Evolutionary conservation across 2,113 vertebrate genomes (phyloP).

Genomic region (Empidonax alnorum): DNA sequence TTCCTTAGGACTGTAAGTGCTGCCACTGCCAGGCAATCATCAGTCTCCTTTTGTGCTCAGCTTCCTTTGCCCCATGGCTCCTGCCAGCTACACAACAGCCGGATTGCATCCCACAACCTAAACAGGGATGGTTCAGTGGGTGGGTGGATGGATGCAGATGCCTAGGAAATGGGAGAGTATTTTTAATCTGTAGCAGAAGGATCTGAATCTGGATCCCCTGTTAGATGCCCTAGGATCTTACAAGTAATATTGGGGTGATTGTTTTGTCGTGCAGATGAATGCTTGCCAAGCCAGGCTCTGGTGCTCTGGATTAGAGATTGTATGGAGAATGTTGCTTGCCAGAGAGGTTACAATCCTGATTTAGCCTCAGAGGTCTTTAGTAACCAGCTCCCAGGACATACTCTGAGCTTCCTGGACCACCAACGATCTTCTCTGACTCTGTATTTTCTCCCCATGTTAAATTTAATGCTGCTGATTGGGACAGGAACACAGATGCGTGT

Average conservation of each 20-base stretch:
- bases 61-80: not conserved
- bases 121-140: not conserved
- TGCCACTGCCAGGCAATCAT: not conserved
- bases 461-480: not conserved
- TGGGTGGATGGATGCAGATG: not conserved
- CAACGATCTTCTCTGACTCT: not conserved
- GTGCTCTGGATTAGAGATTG: not conserved
- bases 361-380: not conserved
- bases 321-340: not conserved
- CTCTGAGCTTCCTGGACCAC: not conserved
- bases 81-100: not conserved
- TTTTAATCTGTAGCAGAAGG: not conserved
- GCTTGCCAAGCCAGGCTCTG: not conserved
- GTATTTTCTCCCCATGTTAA: not conserved
- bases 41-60: not conserved
- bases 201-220: not conserved
- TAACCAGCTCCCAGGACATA: not conserved
- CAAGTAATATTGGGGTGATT: rapidly evolving
- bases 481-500: not conserved
- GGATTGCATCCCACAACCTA: not conserved
- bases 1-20: not conserved
- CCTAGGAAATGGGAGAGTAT: not conserved
- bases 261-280: not conserved
- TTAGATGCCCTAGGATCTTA: not conserved
- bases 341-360: not conserved